Percentiles rank a stretch among this genome's conserved stretches.
phyloP scores from a whole-genome alignment of 2,797 vertebrate genomes.

The Poecilia picta region DNA sequence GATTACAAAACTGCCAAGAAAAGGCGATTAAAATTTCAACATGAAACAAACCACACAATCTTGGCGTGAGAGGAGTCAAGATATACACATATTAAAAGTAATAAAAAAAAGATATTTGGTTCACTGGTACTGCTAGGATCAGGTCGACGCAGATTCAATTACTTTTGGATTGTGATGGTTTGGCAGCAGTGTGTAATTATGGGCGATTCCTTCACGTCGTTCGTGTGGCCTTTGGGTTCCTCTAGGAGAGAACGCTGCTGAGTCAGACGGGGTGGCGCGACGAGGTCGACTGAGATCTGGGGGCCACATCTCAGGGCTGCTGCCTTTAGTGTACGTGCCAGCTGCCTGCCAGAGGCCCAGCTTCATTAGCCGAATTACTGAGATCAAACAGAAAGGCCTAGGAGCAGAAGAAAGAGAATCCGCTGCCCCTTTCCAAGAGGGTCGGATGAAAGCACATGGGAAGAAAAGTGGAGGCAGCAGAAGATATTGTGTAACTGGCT shows the following conservation, averaged over 20 bases:
- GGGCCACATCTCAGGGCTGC: constrained; percentile 61
- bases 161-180: constrained; percentile 66
- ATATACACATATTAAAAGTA: constrained; percentile 41
- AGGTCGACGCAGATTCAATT: constrained; percentile 62
- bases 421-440: constrained; percentile 67
- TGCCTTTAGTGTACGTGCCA: constrained; percentile 75
- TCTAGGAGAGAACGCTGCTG: constrained; percentile 63
- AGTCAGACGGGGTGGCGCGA: constrained; percentile 69
- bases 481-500: constrained; percentile 76
- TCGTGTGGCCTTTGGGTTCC: constrained; percentile 46
- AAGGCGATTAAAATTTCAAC: constrained; percentile 43
- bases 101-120: constrained; percentile 23
- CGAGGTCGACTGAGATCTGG: constrained; percentile 67
- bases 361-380: constrained; percentile 83
- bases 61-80: constrained; percentile 52
- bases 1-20: constrained; percentile 38
- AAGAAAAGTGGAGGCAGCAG: constrained; percentile 62
- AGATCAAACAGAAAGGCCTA: constrained; percentile 81
- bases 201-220: constrained; percentile 57
- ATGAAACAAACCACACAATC: constrained; percentile 53
- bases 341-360: constrained; percentile 77
- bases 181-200: constrained; percentile 64
- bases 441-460: constrained; percentile 75
- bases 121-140: constrained; percentile 37
- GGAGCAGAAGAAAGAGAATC: constrained; percentile 75